Evolutionary conservation across 2,113 vertebrate species (phyloP).

Genomic region (Cygnus buccinator): DNA sequence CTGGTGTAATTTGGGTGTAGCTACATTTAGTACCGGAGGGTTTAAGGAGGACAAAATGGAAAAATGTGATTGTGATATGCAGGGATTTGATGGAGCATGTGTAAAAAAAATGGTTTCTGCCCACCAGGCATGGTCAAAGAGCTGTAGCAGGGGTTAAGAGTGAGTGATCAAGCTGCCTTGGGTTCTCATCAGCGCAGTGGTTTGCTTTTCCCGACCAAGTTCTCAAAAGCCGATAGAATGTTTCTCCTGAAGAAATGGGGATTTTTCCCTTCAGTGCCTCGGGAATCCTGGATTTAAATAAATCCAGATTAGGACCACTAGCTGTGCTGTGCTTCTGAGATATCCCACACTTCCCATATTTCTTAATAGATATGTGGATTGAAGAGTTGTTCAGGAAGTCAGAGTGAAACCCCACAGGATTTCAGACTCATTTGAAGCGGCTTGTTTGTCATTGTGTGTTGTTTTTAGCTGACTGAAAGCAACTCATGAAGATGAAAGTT

Average conservation of each 20-base stretch:
- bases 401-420: background rate
- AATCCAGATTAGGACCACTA: background rate
- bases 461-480: background rate
- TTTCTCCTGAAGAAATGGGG: background rate
- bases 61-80: background rate
- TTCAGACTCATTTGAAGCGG: background rate
- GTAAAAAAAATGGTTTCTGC: background rate
- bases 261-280: background rate
- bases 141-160: background rate
- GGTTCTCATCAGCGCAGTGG: background rate
- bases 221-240: background rate
- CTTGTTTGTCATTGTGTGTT: background rate
- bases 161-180: background rate
- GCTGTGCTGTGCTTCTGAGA: background rate
- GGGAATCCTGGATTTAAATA: background rate
- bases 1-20: background rate
- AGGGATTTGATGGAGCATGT: background rate
- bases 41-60: background rate
- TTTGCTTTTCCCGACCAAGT: background rate
- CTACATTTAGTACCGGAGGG: background rate
- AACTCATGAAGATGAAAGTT: background rate
- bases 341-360: background rate
- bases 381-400: background rate
- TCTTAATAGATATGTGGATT: background rate
- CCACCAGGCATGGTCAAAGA: background rate